Evolutionary conservation across 2,113 vertebrate genomes (phyloP).

Genomic region (Zapus hudsonius): DNA sequence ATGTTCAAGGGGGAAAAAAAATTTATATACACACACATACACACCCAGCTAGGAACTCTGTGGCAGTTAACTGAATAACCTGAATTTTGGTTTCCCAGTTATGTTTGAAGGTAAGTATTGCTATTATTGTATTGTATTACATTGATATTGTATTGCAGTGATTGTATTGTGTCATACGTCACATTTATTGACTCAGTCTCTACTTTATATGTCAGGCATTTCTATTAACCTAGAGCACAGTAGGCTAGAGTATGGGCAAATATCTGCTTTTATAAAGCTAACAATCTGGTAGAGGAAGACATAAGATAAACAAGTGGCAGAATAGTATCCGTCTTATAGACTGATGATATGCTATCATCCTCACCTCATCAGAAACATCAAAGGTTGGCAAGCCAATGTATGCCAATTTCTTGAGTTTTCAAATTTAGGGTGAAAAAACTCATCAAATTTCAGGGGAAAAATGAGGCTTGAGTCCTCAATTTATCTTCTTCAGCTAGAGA

Average conservation of each 20-base stretch:
- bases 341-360: too few relatives aligned
- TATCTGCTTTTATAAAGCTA: not conserved
- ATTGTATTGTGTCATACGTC: not conserved
- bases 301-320: not conserved
- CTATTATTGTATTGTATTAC: not conserved
- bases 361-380: too few relatives aligned
- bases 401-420: not conserved
- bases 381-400: not conserved
- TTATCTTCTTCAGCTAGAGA: not conserved
- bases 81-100: constrained; percentile 23
- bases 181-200: not conserved
- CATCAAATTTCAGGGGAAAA: not conserved
- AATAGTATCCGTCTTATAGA: not conserved
- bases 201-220: not conserved
- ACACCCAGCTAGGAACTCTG: not conserved
- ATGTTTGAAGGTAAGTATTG: not conserved
- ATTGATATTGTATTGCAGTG: not conserved
- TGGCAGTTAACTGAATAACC: not conserved
- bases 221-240: not conserved
- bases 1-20: not conserved
- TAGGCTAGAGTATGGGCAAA: not conserved
- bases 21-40: not conserved
- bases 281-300: not conserved
- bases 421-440: not conserved
- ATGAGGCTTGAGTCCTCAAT: not conserved